Conservation (phyloP, 1,140 invertebrate species). For the Diachasmimorpha longicaudata region DNA sequence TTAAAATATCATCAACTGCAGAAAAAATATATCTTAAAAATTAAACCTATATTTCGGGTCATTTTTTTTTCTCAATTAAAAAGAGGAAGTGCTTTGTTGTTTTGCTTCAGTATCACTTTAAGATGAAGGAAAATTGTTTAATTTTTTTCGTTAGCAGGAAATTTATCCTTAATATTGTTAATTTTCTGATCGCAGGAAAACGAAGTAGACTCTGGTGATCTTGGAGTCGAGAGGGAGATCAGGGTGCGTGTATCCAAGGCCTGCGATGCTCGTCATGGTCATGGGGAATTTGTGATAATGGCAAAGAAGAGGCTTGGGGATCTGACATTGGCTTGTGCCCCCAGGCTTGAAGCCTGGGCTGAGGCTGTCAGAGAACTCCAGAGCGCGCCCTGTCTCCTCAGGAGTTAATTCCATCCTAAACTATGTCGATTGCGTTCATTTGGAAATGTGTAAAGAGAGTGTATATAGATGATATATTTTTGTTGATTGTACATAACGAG, state of each 20-base stretch:
- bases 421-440: constrained; percentile 13
- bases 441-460: constrained; percentile 26
- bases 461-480: constrained; percentile 47
- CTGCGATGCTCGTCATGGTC: constrained; percentile 74
- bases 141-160: not conserved
- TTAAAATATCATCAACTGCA: not conserved
- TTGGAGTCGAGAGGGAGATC: constrained; percentile 42
- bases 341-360: constrained; percentile 73
- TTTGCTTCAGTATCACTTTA: not conserved
- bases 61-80: not conserved
- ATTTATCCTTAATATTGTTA: not conserved
- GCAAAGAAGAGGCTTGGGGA: constrained; percentile 75
- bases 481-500: constrained; percentile 45
- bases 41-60: not conserved
- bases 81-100: not conserved
- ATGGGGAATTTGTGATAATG: constrained; percentile 81
- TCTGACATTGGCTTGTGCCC: constrained; percentile 75
- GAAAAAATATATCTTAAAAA: not conserved
- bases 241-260: constrained; percentile 67
- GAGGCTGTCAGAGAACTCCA: constrained; percentile 66
- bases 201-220: constrained; percentile 47
- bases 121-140: not conserved
- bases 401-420: constrained; percentile 48
- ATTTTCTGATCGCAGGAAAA: constrained; percentile 46
- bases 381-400: constrained; percentile 72